These are phyloP conservation scores for Podarcis muralis DNA, from an alignment of 2,113 vertebrate species.

Conservation along the genomic window DNA sequence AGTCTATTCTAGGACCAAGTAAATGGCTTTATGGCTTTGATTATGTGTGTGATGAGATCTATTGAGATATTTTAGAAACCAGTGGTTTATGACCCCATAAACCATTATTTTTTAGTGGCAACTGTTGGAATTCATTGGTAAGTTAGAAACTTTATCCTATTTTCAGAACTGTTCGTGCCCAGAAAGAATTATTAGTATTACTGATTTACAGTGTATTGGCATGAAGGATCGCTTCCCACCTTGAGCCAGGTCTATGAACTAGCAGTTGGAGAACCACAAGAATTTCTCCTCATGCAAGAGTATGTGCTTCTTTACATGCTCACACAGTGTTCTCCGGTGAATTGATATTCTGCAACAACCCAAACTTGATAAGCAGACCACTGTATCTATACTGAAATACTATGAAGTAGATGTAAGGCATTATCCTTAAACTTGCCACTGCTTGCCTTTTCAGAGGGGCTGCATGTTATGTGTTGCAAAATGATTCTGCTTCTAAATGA, in stretches of 20 bases:
- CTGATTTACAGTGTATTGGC: not conserved
- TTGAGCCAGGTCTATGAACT: slow-evolving; percentile 12
- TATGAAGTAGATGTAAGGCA: slow-evolving; percentile 34
- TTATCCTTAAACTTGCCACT: slow-evolving; percentile 43
- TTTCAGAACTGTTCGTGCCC: slow-evolving; percentile 20
- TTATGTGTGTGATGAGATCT: not conserved
- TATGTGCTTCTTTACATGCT: slow-evolving; percentile 39
- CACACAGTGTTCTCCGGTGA: slow-evolving; percentile 29
- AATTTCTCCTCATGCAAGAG: slow-evolving; percentile 16
- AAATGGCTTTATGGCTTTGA: slow-evolving; percentile 48
- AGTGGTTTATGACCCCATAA: not conserved
- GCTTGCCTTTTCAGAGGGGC: slow-evolving; percentile 51
- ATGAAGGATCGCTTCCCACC: slow-evolving; percentile 17
- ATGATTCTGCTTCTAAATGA: slow-evolving; percentile 38
- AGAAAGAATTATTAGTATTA: slow-evolving; percentile 9
- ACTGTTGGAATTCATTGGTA: slow-evolving; percentile 30
- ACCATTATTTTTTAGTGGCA: slow-evolving; percentile 4
- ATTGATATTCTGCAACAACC: slow-evolving; percentile 50
- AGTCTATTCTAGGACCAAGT: slow-evolving; percentile 33
- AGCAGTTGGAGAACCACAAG: slow-evolving; percentile 38
- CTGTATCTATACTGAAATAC: slow-evolving; percentile 48
- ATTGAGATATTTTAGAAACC: not conserved
- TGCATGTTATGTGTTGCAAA: slow-evolving; percentile 54
- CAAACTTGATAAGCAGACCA: slow-evolving; percentile 42
- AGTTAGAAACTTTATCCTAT: slow-evolving; percentile 12